Evolutionary conservation across 2,797 vertebrate genomes (phyloP).

Genomic region (Pipistrellus pipistrellus): DNA sequence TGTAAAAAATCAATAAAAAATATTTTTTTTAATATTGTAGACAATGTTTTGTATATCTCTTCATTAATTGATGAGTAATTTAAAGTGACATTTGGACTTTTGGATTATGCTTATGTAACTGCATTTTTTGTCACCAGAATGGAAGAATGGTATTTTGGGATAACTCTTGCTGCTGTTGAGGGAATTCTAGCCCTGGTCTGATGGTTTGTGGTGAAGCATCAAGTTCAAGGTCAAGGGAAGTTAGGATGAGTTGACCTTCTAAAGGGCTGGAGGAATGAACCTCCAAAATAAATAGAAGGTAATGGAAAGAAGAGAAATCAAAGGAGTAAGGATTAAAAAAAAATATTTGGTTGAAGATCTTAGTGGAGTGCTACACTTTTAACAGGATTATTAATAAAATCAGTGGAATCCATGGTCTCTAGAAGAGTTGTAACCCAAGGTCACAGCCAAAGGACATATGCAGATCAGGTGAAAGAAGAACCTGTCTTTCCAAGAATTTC

Average conservation of each 20-base stretch:
- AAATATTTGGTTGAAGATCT: background rate
- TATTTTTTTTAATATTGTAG: background rate
- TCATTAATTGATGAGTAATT: background rate
- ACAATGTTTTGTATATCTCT: background rate
- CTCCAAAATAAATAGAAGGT: background rate
- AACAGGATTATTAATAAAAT: background rate
- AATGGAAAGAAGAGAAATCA: background rate
- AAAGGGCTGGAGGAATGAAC: background rate
- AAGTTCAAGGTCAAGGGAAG: constrained; percentile 3
- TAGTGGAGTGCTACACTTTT: background rate
- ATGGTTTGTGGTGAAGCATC: background rate
- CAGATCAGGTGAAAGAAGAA: background rate
- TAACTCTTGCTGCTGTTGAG: background rate
- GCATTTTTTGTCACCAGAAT: background rate
- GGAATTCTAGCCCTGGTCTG: background rate
- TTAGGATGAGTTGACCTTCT: background rate
- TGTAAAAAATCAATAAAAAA: no score
- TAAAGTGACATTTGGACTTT: background rate
- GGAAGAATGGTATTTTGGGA: background rate
- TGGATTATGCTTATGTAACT: background rate
- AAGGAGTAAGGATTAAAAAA: background rate
- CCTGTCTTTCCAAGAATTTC: background rate
- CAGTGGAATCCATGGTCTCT: background rate
- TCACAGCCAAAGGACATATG: background rate
- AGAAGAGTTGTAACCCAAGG: background rate